These are phyloP conservation scores for Limonius californicus DNA, from an alignment of 1,140 invertebrate genomes.

Conservation along the genomic window DNA sequence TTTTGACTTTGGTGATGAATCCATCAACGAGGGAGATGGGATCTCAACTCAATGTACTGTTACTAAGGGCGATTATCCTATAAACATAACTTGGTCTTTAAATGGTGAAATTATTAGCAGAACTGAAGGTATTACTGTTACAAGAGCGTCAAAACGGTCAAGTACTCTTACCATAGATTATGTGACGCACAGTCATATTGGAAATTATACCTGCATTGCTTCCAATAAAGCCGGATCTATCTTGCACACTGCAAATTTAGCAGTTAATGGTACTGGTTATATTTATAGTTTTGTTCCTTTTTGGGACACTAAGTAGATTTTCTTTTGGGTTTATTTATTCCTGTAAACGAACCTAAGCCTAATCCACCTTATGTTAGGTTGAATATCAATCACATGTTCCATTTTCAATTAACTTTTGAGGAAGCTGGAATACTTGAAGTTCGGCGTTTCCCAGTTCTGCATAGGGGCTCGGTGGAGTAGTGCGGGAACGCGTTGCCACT, in stretches of 20 bases:
- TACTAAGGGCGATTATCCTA: constrained; percentile 51
- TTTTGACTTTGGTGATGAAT: constrained; percentile 39
- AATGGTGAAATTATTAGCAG: constrained; percentile 40
- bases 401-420: no score
- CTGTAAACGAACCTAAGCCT: no score
- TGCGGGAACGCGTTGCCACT: no score
- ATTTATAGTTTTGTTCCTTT: no score
- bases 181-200: constrained; percentile 63
- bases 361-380: no score
- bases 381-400: no score
- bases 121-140: constrained; percentile 55
- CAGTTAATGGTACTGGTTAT: constrained; percentile 57
- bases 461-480: no score
- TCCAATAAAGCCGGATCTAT: constrained; percentile 59
- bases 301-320: no score
- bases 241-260: constrained; percentile 49
- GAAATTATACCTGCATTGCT: constrained; percentile 70
- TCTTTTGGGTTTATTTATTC: no score
- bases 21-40: constrained; percentile 52
- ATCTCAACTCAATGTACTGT: constrained; percentile 51
- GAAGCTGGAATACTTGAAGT: no score
- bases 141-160: constrained; percentile 62
- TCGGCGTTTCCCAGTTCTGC: no score
- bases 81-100: constrained; percentile 48
- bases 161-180: constrained; percentile 69